A percentile compares a stretch with the other conserved stretches of the same genome.
These are phyloP conservation scores for Takifugu ocellatus DNA, from an alignment of 2,797 vertebrate species.

Conservation along the genomic window DNA sequence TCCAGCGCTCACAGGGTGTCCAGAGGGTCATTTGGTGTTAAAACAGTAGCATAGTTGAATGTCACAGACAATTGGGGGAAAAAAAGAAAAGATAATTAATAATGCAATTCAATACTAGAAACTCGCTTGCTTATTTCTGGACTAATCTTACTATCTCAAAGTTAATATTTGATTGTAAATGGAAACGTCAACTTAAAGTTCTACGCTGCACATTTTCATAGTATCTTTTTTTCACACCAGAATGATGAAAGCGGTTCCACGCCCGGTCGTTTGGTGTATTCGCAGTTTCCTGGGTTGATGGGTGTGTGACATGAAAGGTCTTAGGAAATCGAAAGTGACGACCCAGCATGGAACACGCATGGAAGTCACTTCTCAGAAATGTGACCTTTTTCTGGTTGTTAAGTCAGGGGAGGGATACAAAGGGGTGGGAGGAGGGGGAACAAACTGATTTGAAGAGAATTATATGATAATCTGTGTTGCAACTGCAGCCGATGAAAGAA, in stretches of 20 bases:
- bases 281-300: slow-evolving; percentile 53
- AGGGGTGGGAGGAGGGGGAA: slow-evolving; percentile 29
- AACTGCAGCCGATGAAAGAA: slow-evolving; percentile 59
- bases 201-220: not conserved
- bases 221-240: not conserved
- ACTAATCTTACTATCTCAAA: too few species aligned
- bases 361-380: slow-evolving; percentile 81
- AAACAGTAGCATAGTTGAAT: slow-evolving; percentile 15
- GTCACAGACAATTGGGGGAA: slow-evolving; percentile 4
- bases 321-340: slow-evolving; percentile 80
- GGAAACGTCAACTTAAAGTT: not conserved
- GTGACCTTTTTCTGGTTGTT: slow-evolving; percentile 82
- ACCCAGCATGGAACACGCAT: slow-evolving; percentile 78
- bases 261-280: slow-evolving; percentile 29
- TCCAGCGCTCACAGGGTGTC: slow-evolving; percentile 37
- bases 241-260: slow-evolving; percentile 3
- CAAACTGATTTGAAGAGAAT: slow-evolving; percentile 73
- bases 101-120: not conserved
- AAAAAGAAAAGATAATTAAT: slow-evolving; percentile 25
- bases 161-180: too few species aligned
- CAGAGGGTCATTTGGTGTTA: slow-evolving; percentile 34
- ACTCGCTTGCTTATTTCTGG: too few species aligned
- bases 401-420: slow-evolving; percentile 63
- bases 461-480: slow-evolving; percentile 69
- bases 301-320: slow-evolving; percentile 75